Evolutionary conservation across 2,113 vertebrate species (phyloP).

Genomic region (Lynx canadensis): DNA sequence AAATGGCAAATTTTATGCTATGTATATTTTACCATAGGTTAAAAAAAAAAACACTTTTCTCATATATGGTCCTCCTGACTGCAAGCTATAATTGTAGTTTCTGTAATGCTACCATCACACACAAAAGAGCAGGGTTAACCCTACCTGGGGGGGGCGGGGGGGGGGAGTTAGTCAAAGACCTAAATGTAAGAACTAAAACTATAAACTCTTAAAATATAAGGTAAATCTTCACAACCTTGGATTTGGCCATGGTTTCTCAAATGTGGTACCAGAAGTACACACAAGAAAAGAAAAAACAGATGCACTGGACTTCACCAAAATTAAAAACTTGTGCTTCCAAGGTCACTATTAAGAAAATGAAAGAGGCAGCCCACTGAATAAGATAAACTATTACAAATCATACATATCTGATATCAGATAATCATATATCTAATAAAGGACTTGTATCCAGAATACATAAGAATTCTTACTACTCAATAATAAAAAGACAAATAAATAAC

Average conservation of each 20-base stretch:
- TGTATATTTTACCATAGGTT: not conserved
- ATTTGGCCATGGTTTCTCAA: slow-evolving; percentile 1
- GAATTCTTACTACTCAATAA: not conserved
- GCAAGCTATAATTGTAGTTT: not conserved
- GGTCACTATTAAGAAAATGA: not conserved
- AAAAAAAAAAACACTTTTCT: not conserved
- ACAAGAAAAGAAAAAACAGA: not conserved
- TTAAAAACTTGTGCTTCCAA: not conserved
- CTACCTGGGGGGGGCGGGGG: fast-evolving
- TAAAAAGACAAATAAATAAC: slow-evolving; percentile 3
- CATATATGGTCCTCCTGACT: not conserved
- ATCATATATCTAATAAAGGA: not conserved
- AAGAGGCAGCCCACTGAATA: not conserved
- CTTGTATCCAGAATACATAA: not conserved
- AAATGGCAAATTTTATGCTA: not conserved
- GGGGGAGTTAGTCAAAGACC: not conserved
- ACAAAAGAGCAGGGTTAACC: not conserved
- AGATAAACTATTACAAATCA: not conserved
- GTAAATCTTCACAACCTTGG: not conserved
- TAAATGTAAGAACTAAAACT: not conserved
- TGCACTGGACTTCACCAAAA: not conserved
- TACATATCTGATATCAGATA: not conserved
- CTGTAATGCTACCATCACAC: not conserved
- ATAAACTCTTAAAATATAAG: not conserved
- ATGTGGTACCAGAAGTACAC: not conserved